phyloP scores from a whole-genome alignment of 2,797 vertebrate species.

The Liasis olivaceus region DNA sequence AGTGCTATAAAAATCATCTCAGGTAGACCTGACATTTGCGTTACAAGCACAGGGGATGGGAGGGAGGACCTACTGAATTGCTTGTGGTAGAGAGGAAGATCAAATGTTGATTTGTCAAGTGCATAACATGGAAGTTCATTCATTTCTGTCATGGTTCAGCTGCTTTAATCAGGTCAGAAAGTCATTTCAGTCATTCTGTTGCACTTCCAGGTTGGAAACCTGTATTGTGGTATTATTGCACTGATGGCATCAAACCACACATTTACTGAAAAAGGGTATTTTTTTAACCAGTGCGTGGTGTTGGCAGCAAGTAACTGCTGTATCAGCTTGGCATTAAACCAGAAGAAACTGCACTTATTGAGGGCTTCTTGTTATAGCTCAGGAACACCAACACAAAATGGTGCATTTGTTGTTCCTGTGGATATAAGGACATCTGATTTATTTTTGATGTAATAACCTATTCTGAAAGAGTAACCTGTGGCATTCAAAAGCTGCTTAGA shows the following conservation, averaged over 20 bases:
- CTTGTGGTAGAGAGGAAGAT: constrained; percentile 3
- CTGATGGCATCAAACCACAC: constrained; percentile 12
- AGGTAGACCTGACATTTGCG: constrained; percentile 15
- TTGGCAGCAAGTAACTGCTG: constrained; percentile 1
- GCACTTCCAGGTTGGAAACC: not conserved
- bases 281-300: not conserved
- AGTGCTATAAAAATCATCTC: not conserved
- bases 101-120: constrained; percentile 33
- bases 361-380: not conserved
- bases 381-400: not conserved
- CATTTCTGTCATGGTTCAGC: constrained; percentile 21
- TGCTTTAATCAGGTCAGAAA: constrained; percentile 24
- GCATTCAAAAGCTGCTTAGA: not conserved
- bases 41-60: not conserved
- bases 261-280: not conserved
- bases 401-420: not conserved
- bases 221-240: not conserved
- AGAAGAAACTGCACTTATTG: not conserved
- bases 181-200: constrained; percentile 20
- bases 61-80: not conserved
- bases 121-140: constrained; percentile 10
- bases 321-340: not conserved
- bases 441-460: not conserved
- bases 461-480: not conserved
- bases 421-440: not conserved